Evolutionary conservation across 2,113 vertebrate species (phyloP).

Genomic region (Alosa alosa): DNA sequence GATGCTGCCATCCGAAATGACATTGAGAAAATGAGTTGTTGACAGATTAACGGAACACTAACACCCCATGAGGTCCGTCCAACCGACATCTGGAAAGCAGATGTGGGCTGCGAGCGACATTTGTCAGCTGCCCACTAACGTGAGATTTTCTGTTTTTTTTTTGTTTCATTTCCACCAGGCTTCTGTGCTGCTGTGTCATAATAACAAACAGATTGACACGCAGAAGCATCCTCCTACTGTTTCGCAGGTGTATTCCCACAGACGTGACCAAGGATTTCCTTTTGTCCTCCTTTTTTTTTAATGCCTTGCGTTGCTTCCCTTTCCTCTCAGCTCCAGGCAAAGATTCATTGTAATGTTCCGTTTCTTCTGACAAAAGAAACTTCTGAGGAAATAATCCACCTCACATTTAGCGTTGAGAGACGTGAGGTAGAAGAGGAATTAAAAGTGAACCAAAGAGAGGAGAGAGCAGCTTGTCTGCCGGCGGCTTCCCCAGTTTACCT

Average conservation of each 20-base stretch:
- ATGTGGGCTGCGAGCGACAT: background rate
- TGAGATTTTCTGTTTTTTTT: background rate
- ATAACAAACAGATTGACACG: background rate
- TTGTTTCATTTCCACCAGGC: background rate
- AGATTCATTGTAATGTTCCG: background rate
- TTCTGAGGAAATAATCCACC: background rate
- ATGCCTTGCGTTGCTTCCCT: background rate
- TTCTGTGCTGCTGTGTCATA: background rate
- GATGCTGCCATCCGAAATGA: background rate
- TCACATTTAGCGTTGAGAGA: background rate
- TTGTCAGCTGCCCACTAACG: background rate
- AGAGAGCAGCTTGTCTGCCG: conserved; percentile 5
- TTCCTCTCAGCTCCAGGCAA: background rate
- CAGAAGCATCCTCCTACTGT: background rate
- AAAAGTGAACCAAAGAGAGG: background rate
- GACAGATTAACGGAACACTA: background rate
- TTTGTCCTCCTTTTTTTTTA: background rate
- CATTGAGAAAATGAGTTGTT: conserved; percentile 3
- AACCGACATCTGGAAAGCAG: background rate
- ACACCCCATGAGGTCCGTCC: background rate
- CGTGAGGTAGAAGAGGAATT: background rate
- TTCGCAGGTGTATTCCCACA: background rate
- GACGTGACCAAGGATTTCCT: background rate
- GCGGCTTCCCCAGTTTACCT: background rate
- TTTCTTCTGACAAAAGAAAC: background rate